phyloP scores from a whole-genome alignment of 2,113 vertebrate genomes.

The Megaceryle torquata region DNA sequence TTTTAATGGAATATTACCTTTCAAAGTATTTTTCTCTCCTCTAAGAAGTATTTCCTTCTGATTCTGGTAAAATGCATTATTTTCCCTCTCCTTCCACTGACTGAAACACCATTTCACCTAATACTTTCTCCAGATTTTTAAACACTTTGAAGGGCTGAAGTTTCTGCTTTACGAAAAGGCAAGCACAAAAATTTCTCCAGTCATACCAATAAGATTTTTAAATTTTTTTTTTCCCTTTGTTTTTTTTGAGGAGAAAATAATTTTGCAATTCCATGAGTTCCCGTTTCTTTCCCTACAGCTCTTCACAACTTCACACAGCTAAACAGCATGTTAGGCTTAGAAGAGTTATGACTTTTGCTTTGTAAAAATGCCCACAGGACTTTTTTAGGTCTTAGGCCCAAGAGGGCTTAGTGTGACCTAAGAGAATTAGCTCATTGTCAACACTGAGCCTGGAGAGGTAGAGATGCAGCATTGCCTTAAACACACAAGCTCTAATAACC shows the following conservation, averaged over 20 bases:
- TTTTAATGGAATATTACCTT: background rate
- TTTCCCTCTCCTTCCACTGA: background rate
- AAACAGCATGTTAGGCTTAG: background rate
- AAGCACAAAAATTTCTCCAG: background rate
- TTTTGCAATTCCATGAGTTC: background rate
- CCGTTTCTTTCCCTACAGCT: background rate
- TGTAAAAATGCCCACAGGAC: background rate
- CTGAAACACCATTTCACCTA: background rate
- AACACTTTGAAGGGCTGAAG: background rate
- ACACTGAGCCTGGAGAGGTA: background rate
- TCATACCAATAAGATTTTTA: background rate
- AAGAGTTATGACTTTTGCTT: background rate
- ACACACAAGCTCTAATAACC: rapidly evolving
- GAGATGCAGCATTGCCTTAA: background rate
- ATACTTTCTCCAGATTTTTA: background rate
- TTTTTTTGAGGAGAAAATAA: background rate
- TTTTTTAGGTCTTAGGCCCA: background rate
- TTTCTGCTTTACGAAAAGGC: background rate
- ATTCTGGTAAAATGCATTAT: background rate
- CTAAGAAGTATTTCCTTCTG: background rate
- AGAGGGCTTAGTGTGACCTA: background rate
- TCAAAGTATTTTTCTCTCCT: background rate
- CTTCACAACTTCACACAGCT: background rate
- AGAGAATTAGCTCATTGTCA: background rate
- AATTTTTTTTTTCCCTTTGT: background rate